Conservation (phyloP, 2,113 vertebrate species). For the Sylvilagus bachmani region DNA sequence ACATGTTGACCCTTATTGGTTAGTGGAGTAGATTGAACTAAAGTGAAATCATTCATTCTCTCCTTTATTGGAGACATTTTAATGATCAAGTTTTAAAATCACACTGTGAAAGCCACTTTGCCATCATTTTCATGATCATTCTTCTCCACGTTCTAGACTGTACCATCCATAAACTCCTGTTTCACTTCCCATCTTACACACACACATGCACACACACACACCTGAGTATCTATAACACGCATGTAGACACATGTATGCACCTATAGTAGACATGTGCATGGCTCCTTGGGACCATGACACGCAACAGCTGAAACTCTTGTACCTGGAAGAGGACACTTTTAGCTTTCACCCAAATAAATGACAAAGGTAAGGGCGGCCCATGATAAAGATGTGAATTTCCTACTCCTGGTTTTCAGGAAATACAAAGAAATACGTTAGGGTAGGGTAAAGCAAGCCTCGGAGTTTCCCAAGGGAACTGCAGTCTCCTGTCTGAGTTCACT, state of each 20-base stretch:
- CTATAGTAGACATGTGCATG: not conserved
- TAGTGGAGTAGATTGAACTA: not conserved
- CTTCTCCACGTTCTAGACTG: not conserved
- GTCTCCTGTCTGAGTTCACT: not conserved
- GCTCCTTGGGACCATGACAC: not conserved
- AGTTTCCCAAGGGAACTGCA: slow-evolving; percentile 20
- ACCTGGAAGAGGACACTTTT: slow-evolving; percentile 64
- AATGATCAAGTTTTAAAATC: slow-evolving; percentile 1
- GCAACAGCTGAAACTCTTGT: not conserved
- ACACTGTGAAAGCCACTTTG: not conserved
- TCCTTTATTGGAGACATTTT: slow-evolving; percentile 6
- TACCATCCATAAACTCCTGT: not conserved
- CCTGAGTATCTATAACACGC: accelerated
- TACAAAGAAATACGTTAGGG: not conserved
- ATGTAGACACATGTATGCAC: too few relatives aligned
- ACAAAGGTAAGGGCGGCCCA: not conserved
- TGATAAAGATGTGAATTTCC: slow-evolving; percentile 21
- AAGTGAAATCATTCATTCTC: not conserved
- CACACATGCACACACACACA: not conserved
- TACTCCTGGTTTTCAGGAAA: slow-evolving; percentile 44
- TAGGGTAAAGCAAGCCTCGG: not conserved
- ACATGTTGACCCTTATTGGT: not conserved
- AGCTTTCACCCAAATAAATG: slow-evolving; percentile 54
- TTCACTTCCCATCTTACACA: not conserved
- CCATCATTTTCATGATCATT: not conserved